Evolutionary conservation across 2,797 vertebrate genomes (phyloP).

Genomic region (Epinephelus coioides): DNA sequence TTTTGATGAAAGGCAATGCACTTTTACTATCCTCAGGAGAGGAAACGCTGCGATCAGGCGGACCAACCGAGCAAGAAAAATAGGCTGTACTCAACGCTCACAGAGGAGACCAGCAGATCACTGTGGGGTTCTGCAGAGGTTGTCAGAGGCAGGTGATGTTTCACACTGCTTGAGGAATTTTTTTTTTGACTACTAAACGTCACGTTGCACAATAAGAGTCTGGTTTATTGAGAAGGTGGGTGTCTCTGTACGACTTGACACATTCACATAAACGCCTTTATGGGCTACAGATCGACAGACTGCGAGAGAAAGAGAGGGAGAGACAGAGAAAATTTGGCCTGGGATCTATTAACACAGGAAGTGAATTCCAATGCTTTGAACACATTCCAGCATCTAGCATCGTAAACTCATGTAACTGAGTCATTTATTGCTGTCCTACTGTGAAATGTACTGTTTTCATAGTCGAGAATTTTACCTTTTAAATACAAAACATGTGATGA

Average conservation of each 20-base stretch:
- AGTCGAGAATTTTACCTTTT: background rate
- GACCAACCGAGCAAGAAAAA: conserved; percentile 13
- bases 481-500: background rate
- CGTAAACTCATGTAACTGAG: background rate
- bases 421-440: conserved; percentile 3
- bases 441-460: background rate
- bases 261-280: conserved; percentile 8
- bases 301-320: background rate
- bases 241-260: conserved; percentile 12
- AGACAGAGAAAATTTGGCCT: conserved; percentile 12
- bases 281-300: conserved; percentile 8
- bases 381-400: conserved; percentile 25
- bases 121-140: background rate
- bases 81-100: background rate
- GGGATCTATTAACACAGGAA: conserved; percentile 40
- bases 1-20: background rate
- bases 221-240: conserved; percentile 24
- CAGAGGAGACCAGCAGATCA: background rate
- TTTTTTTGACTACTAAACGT: background rate
- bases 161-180: conserved; percentile 42
- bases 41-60: background rate
- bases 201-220: conserved; percentile 2
- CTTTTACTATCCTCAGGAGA: background rate
- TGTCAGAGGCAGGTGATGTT: conserved; percentile 18
- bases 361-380: conserved; percentile 30